Base-by-base conservation (phyloP, 2,113 vertebrate species). In the Sinocyclocheilus anshuiensis region DNA sequence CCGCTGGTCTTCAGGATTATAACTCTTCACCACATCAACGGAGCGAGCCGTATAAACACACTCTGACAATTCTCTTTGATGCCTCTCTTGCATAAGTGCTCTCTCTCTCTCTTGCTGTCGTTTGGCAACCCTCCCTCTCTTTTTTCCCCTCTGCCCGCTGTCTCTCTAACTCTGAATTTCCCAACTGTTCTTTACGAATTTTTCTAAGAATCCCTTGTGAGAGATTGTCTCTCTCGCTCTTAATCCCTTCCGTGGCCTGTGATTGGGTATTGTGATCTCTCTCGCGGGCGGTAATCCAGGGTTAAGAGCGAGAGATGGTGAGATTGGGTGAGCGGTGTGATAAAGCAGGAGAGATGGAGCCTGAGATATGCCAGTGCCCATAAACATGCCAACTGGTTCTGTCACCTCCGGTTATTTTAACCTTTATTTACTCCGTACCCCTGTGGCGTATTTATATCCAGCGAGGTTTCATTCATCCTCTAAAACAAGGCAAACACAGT, bases 41-140 rank as follows among this genome's bases (percentile, higher is more conserved):
- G 89, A 90, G 88, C 92, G 92, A 90, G 91, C 90, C 78, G 89
- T 55, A 79, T 50, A 48, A 81, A 82, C 55, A 71, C 29, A 59
- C n/a, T 85, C 61, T 88, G 78, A 65, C 69, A 83, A 83, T 83
- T 67, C 83, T 86, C 85, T 75, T 74, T 53, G 29, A 77, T 72
- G 42, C 69, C 42, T 42, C 69, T 87, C 84, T 87, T 77, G 82
- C 89, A 86, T 77, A 90, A 86, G 39, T 26, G n/a, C 88, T 36
- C 78, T 69, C 76, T 71, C 80, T 65, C 48, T 71, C 61, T 72
- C 81, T 84, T 22, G 33, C 72, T 57, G 29, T 78, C n/a, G 12
- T 76, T 71, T 63, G 80, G 72, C 48, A 50, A 22, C 86, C 63
- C 76, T 48, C 80, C 71, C 81, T 84, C 75, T 80, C 16, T 48